Base-by-base conservation (phyloP, 2,113 vertebrate genomes). In the Cololabis saira region DNA sequence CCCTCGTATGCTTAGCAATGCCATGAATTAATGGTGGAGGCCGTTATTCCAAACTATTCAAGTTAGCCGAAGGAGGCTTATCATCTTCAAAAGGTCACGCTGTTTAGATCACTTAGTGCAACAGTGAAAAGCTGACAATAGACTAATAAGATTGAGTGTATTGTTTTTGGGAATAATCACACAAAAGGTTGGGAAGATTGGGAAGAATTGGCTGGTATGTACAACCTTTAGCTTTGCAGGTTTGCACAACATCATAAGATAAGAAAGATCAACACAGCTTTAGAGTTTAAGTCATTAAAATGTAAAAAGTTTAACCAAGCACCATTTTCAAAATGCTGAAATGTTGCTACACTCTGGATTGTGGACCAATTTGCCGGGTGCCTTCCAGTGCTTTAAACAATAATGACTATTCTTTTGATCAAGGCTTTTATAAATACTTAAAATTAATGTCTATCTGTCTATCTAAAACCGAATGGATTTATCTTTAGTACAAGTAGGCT, bases 1-100 rank as follows among this genome's bases (percentile, higher is more conserved):
- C 83, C 77, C 83, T 90, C 87, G 81, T 91, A 88, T 88, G 89
- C 81, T 91, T 92, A 88, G 85, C 84, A 87, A 83, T 76, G 85
- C 87, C 65, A 74, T 83, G 79, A 90, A 91, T 91, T 90, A 91
- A 89, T 83, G 89, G 87, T 51, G 59, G 66, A 67, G 48, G 76
- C 80, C 40, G 71, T 90, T 90, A 84, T 88, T 87, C 78, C 77
- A 73, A 90, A 91, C 62, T 89, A 74, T 83, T 89, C 76, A 81
- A 89, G 82, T 91, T 82, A 70, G 78, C 55, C 55, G 41, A 78
- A 80, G 74, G 76, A 86, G 86, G 84, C 90, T 91, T 84, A 88
- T 88, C 86, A 85, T 85, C 81, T 64, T 62, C 80, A 91, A 92
- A 27, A 93, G 87, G 89, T 91, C 87, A 90, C 72, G 37, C 70